Evolutionary conservation across 2,113 vertebrate species (phyloP), one percentile per base, ranked within the genome.

Genomic region (Cariama cristata): DNA sequence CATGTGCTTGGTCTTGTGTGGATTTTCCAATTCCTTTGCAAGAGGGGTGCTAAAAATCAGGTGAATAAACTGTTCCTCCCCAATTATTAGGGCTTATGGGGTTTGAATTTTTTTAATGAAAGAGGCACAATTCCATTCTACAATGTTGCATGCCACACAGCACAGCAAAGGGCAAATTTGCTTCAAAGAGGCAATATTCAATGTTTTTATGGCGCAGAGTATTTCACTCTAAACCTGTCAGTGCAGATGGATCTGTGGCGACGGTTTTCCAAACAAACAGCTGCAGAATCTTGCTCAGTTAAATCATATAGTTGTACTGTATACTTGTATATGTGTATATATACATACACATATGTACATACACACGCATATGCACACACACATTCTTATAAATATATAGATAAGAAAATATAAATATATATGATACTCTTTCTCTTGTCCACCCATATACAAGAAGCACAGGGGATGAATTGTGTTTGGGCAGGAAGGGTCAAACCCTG

Each of bases 191-290:
- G 38, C 17, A 75, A 77, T n/a, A 76, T 42, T 86, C 20, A 45
- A 40, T 18, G 28, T 50, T 93, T 84, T 80, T 80, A 77, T 13
- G 4, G 14, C 2, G 5, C 33, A 76, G 38, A 88, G 56, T 73
- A 81, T 81, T 91, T 80, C 38, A 74, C 44, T 67, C 13, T 69
- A 62, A 80, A 44, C 32, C 12, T 59, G 15, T 74, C 68, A 63
- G 60, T 9, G 18, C 26, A 50, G 71, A 52, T 64, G 40, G 35
- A 76, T 62, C 58, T 80, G 22, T 66, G 21, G 40, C 4, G 9
- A 47, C 28, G 45, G n/a, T 73, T 69, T 92, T 62, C 67, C 53
- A 66, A 96, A 92, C 12, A 73, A 88, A 81, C 30, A 58, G 42
- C 45, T 88, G 28, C 42, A 86, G 58, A 69, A 64, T 66, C 44